phyloP scores from a whole-genome alignment of 2,113 vertebrate genomes.

The Zeus faber region DNA sequence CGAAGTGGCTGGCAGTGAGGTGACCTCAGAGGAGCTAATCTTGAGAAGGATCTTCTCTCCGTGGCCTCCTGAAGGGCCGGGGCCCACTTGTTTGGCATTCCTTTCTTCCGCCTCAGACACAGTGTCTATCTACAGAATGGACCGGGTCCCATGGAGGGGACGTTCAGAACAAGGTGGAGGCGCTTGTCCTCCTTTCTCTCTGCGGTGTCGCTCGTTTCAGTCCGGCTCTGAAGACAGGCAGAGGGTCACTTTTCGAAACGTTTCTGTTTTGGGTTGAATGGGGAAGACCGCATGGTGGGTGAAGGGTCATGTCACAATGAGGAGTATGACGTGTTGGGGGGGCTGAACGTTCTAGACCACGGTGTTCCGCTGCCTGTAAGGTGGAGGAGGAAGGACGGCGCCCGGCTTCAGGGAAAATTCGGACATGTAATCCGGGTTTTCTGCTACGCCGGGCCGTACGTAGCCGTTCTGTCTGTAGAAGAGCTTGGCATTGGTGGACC shows the following conservation, averaged over 20 bases:
- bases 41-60: not conserved
- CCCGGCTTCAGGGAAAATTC: constrained; percentile 92
- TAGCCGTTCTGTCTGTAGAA: constrained; percentile 96
- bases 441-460: constrained; percentile 87
- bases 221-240: not conserved
- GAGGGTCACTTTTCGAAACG: constrained; percentile 45
- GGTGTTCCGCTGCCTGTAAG: constrained; percentile 97
- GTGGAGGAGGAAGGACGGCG: constrained; percentile 90
- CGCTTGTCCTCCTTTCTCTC: not conserved
- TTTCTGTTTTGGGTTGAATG: constrained; percentile 34
- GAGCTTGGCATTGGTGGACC: constrained; percentile 90
- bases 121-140: constrained; percentile 52
- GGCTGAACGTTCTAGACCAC: constrained; percentile 82
- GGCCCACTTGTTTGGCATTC: not conserved
- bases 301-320: constrained; percentile 21
- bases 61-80: not conserved
- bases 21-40: too few species aligned
- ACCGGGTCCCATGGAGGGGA: constrained; percentile 27
- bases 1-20: too few species aligned
- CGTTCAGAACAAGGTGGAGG: constrained; percentile 16
- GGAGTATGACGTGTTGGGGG: constrained; percentile 27
- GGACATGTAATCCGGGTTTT: constrained; percentile 94
- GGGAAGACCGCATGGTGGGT: constrained; percentile 20
- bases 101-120: not conserved
- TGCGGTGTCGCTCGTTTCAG: not conserved